Percentiles rank a stretch among this genome's conserved stretches.
These are phyloP conservation scores for Aphaenogaster rudis DNA, from an alignment of 1,140 invertebrate genomes.

Conservation along the genomic window DNA sequence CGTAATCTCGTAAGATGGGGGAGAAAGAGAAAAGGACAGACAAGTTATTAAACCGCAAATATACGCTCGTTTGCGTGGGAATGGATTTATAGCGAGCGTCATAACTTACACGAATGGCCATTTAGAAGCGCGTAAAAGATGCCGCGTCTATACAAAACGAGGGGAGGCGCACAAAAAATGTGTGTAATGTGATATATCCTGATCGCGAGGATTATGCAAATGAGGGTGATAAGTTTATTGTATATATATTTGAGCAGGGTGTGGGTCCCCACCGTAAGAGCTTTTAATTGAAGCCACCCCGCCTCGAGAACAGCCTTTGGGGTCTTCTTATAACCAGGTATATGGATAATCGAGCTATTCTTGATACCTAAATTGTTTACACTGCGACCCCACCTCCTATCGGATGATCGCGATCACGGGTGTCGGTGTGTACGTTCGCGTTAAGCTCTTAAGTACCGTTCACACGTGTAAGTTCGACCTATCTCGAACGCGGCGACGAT, in stretches of 20 bases:
- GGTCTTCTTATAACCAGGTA: constrained; percentile 72
- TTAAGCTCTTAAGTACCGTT: constrained; percentile 51
- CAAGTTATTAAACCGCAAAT: constrained; percentile 4
- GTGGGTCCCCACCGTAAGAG: constrained; percentile 80
- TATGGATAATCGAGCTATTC: constrained; percentile 80
- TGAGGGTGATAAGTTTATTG: constrained; percentile 78
- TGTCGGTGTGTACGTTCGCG: constrained; percentile 33
- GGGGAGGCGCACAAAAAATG: constrained; percentile 10
- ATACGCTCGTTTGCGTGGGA: background rate
- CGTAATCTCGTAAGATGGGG: background rate
- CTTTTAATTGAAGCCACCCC: constrained; percentile 82
- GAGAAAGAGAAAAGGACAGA: background rate
- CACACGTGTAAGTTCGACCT: background rate
- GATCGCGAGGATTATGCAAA: constrained; percentile 30
- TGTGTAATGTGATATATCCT: constrained; percentile 49
- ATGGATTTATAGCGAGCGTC: background rate
- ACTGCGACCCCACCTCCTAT: constrained; percentile 71
- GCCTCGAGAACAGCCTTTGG: constrained; percentile 74
- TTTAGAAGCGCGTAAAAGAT: constrained; percentile 12
- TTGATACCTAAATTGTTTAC: constrained; percentile 82
- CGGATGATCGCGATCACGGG: constrained; percentile 57
- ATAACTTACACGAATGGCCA: background rate
- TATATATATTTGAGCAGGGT: constrained; percentile 80
- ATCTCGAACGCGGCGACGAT: background rate
- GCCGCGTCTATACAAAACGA: constrained; percentile 35